A percentile compares a stretch with the other conserved stretches of the same genome.
Evolutionary conservation across 2,797 vertebrate species (phyloP).

Genomic region (Halcyon badia): DNA sequence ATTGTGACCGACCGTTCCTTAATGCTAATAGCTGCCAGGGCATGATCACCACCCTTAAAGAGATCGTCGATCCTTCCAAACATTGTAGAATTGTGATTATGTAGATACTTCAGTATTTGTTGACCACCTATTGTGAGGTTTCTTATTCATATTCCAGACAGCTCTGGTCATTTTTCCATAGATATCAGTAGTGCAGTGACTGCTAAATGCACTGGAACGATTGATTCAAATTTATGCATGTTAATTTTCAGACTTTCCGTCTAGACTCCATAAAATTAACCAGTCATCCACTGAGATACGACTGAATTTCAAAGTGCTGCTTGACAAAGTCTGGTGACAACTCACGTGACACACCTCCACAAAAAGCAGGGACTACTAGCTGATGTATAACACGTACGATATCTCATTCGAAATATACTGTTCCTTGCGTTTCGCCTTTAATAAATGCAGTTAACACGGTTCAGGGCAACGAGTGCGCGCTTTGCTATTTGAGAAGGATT

Average conservation of each 20-base stretch:
- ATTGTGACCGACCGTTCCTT: neutral
- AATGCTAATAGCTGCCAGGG: slow-evolving; percentile 17
- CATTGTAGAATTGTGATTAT: neutral
- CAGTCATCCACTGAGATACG: slow-evolving; percentile 6
- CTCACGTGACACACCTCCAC: neutral
- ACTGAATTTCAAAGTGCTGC: slow-evolving; percentile 45
- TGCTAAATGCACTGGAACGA: slow-evolving; percentile 59
- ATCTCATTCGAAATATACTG: neutral
- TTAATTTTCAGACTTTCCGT: slow-evolving; percentile 63
- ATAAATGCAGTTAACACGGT: neutral
- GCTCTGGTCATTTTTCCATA: slow-evolving; percentile 57
- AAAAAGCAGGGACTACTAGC: neutral
- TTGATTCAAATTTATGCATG: slow-evolving; percentile 72
- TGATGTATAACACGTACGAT: neutral
- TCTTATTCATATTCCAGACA: slow-evolving; percentile 65
- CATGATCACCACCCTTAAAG: neutral
- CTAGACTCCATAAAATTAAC: slow-evolving; percentile 55
- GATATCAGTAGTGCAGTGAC: slow-evolving; percentile 53
- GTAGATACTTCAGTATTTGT: slow-evolving; percentile 47
- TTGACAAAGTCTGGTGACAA: slow-evolving; percentile 2
- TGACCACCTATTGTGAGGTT: neutral
- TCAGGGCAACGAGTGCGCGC: neutral
- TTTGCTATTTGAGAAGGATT: neutral
- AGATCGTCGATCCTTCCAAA: slow-evolving; percentile 25
- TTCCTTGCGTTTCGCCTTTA: neutral